These are phyloP conservation scores for Prionailurus viverrinus DNA, from an alignment of 2,113 vertebrate genomes.

Conservation along the genomic window DNA sequence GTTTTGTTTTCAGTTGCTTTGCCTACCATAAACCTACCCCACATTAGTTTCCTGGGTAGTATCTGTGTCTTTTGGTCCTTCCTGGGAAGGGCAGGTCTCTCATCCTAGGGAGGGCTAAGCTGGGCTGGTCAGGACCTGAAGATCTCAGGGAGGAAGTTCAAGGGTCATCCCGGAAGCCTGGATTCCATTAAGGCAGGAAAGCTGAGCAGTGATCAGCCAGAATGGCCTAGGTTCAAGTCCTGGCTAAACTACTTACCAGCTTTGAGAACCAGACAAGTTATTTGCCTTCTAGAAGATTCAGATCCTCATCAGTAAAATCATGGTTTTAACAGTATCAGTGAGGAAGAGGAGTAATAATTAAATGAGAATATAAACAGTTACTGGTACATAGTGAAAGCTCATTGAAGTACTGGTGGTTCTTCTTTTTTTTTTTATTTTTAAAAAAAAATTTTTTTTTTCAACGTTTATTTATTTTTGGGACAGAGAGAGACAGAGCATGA, in stretches of 20 bases:
- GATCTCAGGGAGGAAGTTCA: not conserved
- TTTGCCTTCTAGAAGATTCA: conserved; percentile 22
- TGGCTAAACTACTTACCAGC: not conserved
- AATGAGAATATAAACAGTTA: not conserved
- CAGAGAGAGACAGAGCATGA: no score
- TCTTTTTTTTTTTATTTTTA: not conserved
- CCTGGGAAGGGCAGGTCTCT: not conserved
- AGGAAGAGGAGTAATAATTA: not conserved
- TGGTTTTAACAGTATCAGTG: not conserved
- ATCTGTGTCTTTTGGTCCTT: not conserved
- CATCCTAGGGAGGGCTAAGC: not conserved
- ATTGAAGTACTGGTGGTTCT: not conserved
- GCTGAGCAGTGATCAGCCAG: not conserved
- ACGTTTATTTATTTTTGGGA: no score
- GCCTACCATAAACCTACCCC: not conserved
- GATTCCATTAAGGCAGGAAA: not conserved
- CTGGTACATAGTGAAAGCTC: not conserved
- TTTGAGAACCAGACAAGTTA: not conserved
- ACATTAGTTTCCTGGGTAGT: not conserved
- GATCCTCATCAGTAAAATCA: not conserved
- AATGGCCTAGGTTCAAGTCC: not conserved
- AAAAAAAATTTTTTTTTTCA: no score
- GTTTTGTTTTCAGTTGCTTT: not conserved
- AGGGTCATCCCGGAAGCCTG: not conserved
- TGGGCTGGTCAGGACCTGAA: not conserved